Percentiles rank a stretch among this genome's conserved stretches.
These are phyloP conservation scores for Agriotes lineatus DNA, from an alignment of 2,888 invertebrate genomes.

Conservation along the genomic window DNA sequence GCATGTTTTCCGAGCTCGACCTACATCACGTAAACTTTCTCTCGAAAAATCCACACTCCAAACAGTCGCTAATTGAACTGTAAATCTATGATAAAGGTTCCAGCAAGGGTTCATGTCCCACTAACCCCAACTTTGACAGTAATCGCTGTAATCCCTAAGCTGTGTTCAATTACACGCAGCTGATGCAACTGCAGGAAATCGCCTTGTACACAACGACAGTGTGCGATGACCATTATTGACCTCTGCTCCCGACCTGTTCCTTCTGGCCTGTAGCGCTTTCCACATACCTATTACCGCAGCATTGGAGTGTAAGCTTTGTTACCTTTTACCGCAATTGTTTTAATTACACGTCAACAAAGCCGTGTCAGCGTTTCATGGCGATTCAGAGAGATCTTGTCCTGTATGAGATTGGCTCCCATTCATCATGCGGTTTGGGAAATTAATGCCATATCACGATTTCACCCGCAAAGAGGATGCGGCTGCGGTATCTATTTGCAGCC, in stretches of 20 bases:
- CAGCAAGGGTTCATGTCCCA: no score
- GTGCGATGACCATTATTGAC: neutral
- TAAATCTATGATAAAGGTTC: no score
- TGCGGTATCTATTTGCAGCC: neutral
- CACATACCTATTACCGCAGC: no score
- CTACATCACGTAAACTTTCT: no score
- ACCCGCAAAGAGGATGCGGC: neutral
- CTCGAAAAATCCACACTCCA: no score
- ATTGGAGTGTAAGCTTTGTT: neutral
- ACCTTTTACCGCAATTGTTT: neutral
- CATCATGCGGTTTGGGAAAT: slow-evolving; percentile 14
- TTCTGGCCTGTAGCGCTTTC: no score
- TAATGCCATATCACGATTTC: slow-evolving; percentile 18
- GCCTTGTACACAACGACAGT: no score
- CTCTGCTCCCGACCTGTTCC: no score
- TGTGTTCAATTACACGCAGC: slow-evolving; percentile 1
- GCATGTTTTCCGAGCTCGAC: no score
- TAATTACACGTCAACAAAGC: slow-evolving; percentile 10
- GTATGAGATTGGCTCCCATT: slow-evolving; percentile 4
- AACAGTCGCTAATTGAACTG: no score
- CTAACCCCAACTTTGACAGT: neutral
- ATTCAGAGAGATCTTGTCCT: slow-evolving; percentile 10
- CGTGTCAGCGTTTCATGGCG: neutral
- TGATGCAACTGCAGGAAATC: neutral
- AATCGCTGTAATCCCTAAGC: neutral